These are phyloP conservation scores for Troides aeacus DNA, from an alignment of 2,888 invertebrate genomes.

Conservation along the genomic window DNA sequence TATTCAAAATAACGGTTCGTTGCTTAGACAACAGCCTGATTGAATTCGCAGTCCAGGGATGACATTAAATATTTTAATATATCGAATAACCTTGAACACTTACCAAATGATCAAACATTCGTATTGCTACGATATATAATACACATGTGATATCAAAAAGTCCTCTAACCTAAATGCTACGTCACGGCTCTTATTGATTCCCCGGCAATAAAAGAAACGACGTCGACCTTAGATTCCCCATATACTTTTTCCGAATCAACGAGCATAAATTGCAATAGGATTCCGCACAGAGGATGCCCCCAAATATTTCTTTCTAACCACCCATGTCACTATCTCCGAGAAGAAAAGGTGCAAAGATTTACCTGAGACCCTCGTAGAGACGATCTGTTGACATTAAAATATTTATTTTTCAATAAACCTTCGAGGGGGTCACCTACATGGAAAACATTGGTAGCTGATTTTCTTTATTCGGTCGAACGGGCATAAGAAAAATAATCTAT, in stretches of 20 bases:
- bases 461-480: conserved; percentile 47
- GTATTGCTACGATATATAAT: conserved; percentile 40
- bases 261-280: conserved; percentile 79
- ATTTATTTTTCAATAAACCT: conserved; percentile 58
- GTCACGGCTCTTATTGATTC: conserved; percentile 73
- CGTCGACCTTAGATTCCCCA: conserved; percentile 69
- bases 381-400: conserved; percentile 64
- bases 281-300: conserved; percentile 67
- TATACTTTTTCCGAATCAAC: conserved; percentile 75
- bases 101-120: conserved; percentile 24
- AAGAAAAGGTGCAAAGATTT: conserved; percentile 67
- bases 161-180: conserved; percentile 37
- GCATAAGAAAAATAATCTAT: conserved; percentile 46
- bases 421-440: conserved; percentile 43
- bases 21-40: conserved; percentile 50
- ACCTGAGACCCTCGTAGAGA: conserved; percentile 56
- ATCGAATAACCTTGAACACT: conserved; percentile 24
- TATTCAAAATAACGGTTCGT: conserved; percentile 72
- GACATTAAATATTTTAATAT: conserved; percentile 50
- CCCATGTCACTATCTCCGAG: conserved; percentile 52
- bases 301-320: conserved; percentile 63
- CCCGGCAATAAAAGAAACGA: conserved; percentile 73
- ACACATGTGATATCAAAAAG: conserved; percentile 45
- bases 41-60: conserved; percentile 57
- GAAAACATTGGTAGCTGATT: conserved; percentile 45